Conservation (phyloP, 2,797 vertebrate genomes). For the Melanotaenia pygmaea region DNA sequence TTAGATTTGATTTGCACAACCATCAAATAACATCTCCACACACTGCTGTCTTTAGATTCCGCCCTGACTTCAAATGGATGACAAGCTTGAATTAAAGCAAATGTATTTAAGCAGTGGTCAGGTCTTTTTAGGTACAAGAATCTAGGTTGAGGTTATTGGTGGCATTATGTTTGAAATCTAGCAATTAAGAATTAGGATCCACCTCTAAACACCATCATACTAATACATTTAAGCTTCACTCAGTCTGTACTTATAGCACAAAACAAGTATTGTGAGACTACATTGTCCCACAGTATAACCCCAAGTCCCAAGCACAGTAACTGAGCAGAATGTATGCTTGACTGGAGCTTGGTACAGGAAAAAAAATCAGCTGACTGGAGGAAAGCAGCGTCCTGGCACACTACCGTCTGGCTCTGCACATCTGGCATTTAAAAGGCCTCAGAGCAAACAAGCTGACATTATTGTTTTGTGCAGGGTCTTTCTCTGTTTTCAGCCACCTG, state of each 20-base stretch:
- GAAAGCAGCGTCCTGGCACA: constrained; percentile 57
- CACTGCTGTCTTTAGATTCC: neutral
- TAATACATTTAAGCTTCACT: constrained; percentile 12
- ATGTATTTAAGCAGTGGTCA: neutral
- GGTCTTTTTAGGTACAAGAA: neutral
- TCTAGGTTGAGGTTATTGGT: neutral
- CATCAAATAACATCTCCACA: neutral
- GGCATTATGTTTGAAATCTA: neutral
- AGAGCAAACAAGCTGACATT: constrained; percentile 66
- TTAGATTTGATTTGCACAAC: neutral
- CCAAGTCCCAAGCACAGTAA: constrained; percentile 30
- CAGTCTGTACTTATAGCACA: neutral
- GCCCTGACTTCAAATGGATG: neutral
- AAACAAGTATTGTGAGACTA: constrained; percentile 21
- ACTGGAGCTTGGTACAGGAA: constrained; percentile 39
- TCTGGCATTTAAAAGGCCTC: constrained; percentile 77
- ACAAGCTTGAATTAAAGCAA: constrained; percentile 7
- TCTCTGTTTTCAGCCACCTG: constrained; percentile 60
- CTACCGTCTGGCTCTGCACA: constrained; percentile 64
- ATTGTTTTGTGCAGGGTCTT: constrained; percentile 44
- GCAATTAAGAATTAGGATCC: neutral
- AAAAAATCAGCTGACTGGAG: constrained; percentile 67
- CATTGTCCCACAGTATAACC: constrained; percentile 13
- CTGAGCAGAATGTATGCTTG: constrained; percentile 38
- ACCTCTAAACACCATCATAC: neutral